Conservation (phyloP, 2,888 invertebrate species). For the Abrostola triplasia region DNA sequence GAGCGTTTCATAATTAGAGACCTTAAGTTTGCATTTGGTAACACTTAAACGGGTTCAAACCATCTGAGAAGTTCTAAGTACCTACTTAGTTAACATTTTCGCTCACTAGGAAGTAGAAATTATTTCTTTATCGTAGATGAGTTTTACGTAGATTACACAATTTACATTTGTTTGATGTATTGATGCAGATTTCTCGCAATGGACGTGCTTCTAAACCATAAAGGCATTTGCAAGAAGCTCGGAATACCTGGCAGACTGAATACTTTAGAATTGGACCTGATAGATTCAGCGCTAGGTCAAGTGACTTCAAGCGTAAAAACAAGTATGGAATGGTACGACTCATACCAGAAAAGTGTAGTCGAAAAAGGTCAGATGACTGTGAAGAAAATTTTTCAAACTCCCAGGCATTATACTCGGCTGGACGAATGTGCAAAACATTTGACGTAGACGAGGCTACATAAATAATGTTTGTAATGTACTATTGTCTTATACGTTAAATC, state of each 20-base stretch:
- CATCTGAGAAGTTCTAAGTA: too few species aligned
- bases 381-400: slow-evolving; percentile 57
- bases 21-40: too few species aligned
- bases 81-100: too few species aligned
- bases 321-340: slow-evolving; percentile 63
- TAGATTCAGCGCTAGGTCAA: slow-evolving; percentile 61
- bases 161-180: not conserved
- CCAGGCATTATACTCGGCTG: slow-evolving; percentile 54
- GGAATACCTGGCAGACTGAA: slow-evolving; percentile 67
- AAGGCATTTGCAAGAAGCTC: slow-evolving; percentile 70
- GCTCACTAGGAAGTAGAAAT: too few species aligned
- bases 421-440: slow-evolving; percentile 46
- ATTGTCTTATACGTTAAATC: not conserved
- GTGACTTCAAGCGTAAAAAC: slow-evolving; percentile 59
- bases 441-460: too few species aligned
- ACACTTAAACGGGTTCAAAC: too few species aligned
- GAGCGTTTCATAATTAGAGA: too few species aligned
- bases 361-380: slow-evolving; percentile 46
- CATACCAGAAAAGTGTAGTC: not conserved
- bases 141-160: not conserved
- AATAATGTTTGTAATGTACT: not conserved
- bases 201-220: slow-evolving; percentile 66
- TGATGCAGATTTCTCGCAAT: slow-evolving; percentile 67
- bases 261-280: slow-evolving; percentile 59
- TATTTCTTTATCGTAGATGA: not conserved